Evolutionary conservation across 2,888 invertebrate genomes (phyloP), one percentile per base, ranked within the genome.

Genomic region (Cacoxenus indagator): DNA sequence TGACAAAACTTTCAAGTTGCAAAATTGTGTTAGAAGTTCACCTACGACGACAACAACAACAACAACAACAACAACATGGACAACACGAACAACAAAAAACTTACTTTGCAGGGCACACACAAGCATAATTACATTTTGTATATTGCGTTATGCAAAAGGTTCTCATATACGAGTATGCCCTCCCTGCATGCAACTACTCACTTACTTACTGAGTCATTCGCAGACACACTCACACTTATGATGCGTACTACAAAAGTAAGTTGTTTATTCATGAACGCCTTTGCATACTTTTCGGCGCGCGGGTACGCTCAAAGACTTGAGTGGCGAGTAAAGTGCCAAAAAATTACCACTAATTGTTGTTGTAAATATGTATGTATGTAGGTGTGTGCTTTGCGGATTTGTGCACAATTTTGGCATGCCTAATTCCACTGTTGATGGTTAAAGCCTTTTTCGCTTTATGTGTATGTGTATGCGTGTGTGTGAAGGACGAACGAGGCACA

Each of bases 1-100:
- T 43, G 26, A 65, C 55, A 43, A 55, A 65, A 65, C 54, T 65
- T 66, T 66, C 43, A 45, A 19, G 55, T 57, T 66, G 57, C 46
- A 26, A 66, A 65, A 66, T 66, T 57, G 37, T 57, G 66, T 66
- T 57, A 66, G 57, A 46, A 45, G 66, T 66, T 66, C 45, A 24
- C 37, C 19, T 24, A 55, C n/a, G 22, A 22, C 14, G 9, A n/a
- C 27, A 27, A 27, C 57, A 57, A 26, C n/a, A n/a, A n/a, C n/a
- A n/a, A n/a, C n/a, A n/a, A n/a, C n/a, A n/a, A n/a, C n/a, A n/a
- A n/a, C n/a, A n/a, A n/a, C n/a, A n/a, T n/a, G n/a, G n/a, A n/a
- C n/a, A n/a, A n/a, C n/a, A n/a, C n/a, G n/a, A n/a, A n/a, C n/a
- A 55, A 55, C 37, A 57, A 57, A 57, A 57, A 57, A 27, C 26